Evolutionary conservation across 2,888 invertebrate genomes (phyloP), one percentile per base, ranked within the genome.

Genomic region (Thalpophila matura): DNA sequence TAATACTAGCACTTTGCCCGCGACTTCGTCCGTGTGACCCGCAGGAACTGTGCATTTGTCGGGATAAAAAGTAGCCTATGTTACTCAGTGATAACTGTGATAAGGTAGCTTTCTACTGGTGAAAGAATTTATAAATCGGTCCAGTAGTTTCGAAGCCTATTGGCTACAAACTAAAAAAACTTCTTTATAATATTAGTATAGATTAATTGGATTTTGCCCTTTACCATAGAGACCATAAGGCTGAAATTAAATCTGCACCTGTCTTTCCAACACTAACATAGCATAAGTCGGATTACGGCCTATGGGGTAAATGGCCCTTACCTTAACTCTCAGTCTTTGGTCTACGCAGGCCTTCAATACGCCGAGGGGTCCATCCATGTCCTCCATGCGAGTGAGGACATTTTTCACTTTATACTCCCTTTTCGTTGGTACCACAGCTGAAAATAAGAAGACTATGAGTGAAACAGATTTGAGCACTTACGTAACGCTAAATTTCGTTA

Each of bases 261-360:
- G 5, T 14, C 38, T 59, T 14, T 4, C 1, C 0, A 1, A 20
- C 1, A 2, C 4, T 29, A 29, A 12, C 1, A 2, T 24, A 14
- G 4, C 4, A 14, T 24, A 12, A n/a, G 18, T 20, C 10, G 0
- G 12, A 7, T n/a, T 5, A 16, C 1, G 26, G 12, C 9, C 3
- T 29, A 1, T 18, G 12, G 1, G 18, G 7, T 12, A 55, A 35
- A 18, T 4, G 2, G 7, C 33, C 10, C 57, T 88, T 94, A 97
- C 97, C 96, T 96, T 97, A 20, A 97, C 92, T 83, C 96, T 93
- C 1, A 95, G 89, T 68, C 95, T 93, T 46, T 93, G 90, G 69
- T 97, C 96, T 81, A 96, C 96, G 80, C 96, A 97, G 16, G 95
- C 95, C 69, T 91, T 95, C 12, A 98, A 89, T n/a, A 95, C 86